phyloP scores from a whole-genome alignment of 1,140 invertebrate genomes.

The Drosophila bocki region DNA sequence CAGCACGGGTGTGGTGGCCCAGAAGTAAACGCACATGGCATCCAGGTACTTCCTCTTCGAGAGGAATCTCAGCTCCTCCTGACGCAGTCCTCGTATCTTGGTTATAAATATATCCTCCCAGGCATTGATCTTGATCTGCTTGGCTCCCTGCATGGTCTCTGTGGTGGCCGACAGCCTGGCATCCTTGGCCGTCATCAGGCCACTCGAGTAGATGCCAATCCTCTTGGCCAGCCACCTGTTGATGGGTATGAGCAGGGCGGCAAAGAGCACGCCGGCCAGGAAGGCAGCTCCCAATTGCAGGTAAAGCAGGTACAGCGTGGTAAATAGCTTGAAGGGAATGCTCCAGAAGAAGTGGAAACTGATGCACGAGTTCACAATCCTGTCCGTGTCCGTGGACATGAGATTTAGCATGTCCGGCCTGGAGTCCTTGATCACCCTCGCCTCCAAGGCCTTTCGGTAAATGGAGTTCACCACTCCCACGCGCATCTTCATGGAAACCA shows the following conservation, averaged over 20 bases:
- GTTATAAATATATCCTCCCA: constrained; percentile 96
- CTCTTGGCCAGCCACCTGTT: constrained; percentile 96
- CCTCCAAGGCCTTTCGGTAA: constrained; percentile 93
- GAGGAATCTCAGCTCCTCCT: constrained; percentile 91
- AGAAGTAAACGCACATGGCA: constrained; percentile 99
- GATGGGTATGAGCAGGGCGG: constrained; percentile 96
- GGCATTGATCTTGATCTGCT: constrained; percentile 95
- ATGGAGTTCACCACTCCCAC: constrained; percentile 93
- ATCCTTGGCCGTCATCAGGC: constrained; percentile 97
- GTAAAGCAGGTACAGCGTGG: constrained; percentile 93
- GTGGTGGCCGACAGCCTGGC: constrained; percentile 94
- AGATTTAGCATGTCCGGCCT: constrained; percentile 95
- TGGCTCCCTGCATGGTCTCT: constrained; percentile 94
- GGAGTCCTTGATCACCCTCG: constrained; percentile 80
- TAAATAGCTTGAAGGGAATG: constrained; percentile 92
- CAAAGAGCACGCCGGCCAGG: constrained; percentile 94
- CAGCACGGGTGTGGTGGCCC: constrained; percentile 99
- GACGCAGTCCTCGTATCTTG: constrained; percentile 88
- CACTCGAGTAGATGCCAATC: constrained; percentile 94
- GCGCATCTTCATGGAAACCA: constrained; percentile 95
- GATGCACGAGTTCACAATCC: constrained; percentile 97
- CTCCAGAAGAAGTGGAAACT: constrained; percentile 99
- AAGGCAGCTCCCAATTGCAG: constrained; percentile 96
- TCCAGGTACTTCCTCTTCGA: constrained; percentile 97
- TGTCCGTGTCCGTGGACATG: constrained; percentile 97